A percentile compares a stretch with the other conserved stretches of the same genome.
These are phyloP conservation scores for Apomyelois bistriatella DNA, from an alignment of 2,888 invertebrate species.

Conservation along the genomic window DNA sequence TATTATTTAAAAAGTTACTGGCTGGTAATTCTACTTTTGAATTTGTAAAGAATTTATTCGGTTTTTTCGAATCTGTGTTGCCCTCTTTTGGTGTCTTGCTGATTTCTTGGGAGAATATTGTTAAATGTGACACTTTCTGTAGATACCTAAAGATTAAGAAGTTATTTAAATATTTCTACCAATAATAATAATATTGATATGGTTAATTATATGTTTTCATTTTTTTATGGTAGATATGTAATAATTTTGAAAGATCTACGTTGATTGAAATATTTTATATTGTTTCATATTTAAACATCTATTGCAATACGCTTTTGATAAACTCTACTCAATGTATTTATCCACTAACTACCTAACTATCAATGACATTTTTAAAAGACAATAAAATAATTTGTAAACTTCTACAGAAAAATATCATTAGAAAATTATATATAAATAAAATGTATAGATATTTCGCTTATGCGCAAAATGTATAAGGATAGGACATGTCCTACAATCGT, in stretches of 20 bases:
- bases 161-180: background rate
- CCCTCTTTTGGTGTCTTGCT: slow-evolving; percentile 9
- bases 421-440: slow-evolving; percentile 71
- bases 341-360: slow-evolving; percentile 56
- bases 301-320: slow-evolving; percentile 59
- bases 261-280: slow-evolving; percentile 38
- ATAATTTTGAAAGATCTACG: slow-evolving; percentile 47
- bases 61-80: slow-evolving; percentile 14
- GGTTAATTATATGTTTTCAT: slow-evolving; percentile 22
- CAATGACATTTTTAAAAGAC: slow-evolving; percentile 53
- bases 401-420: slow-evolving; percentile 74
- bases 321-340: slow-evolving; percentile 52
- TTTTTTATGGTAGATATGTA: slow-evolving; percentile 51
- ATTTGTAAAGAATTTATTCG: background rate
- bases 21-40: background rate
- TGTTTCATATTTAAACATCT: slow-evolving; percentile 49
- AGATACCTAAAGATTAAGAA: background rate
- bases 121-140: background rate
- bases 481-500: slow-evolving; percentile 34
- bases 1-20: background rate
- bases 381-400: slow-evolving; percentile 71
- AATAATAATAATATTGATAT: slow-evolving; percentile 29
- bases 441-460: slow-evolving; percentile 64
- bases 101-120: slow-evolving; percentile 3
- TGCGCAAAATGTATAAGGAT: slow-evolving; percentile 59